Evolutionary conservation across 2,113 vertebrate genomes (phyloP), one percentile per base, ranked within the genome.

Genomic region (Marmota monax): DNA sequence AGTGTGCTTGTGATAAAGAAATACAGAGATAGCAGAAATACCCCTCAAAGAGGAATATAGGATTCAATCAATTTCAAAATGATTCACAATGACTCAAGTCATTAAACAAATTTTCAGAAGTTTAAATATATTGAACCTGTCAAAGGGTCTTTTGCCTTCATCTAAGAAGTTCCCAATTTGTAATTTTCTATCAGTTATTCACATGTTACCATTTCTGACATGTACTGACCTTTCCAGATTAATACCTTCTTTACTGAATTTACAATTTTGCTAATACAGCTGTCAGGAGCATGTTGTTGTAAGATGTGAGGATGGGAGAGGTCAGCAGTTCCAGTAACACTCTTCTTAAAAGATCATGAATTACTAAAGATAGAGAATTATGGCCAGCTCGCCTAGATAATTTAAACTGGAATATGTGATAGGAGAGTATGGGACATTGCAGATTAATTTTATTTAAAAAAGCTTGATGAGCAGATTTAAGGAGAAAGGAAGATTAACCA

Each of bases 211-310:
- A 18, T 95, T 92, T 95, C 61, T 87, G 67, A 93, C 72, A 84
- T 93, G 84, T 48, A 48, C 51, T 94, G 93, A 96, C 83, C 85
- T 96, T 95, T 98, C 48, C 79, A 58, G 88, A 95, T 96, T 96
- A 96, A 90, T 92, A 88, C 29, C 51, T 89, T 94, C 88, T 61
- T 90, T 61, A 69, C 77, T 77, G 83, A 56, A 91, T 95, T 97
- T 96, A 94, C 90, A 96, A 0, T 96, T 97, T 83, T 97, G 83
- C 91, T 97, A 96, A 95, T 95, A 90, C 78, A 86, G 77, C 92
- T 96, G 78, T 97, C 91, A 92, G 79, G 65, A 73, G 17, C 45
- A 42, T 72, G 87, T 76, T 82, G 56, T 74, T 84, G 67, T 88
- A 74, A 91, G 87, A 84, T 58, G 56, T 72, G 53, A 56, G 58